Base-by-base conservation (phyloP, 2,113 vertebrate genomes). In the Papio anubis region DNA sequence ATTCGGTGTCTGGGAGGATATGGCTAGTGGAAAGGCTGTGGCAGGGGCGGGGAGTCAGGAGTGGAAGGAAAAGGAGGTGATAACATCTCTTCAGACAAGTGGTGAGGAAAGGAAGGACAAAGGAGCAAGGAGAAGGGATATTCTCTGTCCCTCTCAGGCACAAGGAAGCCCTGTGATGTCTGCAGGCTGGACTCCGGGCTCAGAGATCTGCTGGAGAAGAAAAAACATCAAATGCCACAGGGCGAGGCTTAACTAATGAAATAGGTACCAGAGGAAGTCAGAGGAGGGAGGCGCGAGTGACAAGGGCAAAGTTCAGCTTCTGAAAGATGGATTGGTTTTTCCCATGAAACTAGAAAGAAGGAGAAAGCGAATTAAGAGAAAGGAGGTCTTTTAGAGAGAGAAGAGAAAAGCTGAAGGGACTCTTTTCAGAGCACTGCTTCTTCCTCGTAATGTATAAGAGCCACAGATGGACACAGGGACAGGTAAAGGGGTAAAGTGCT, bases 311-410 rank as follows among this genome's bases (percentile, higher is more conserved):
- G 55, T 38, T 27, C 66, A 59, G 52, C 7, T 57, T 66, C 82
- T 18, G 66, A 80, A 48, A 87, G 25, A 35, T 0, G 3, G 3
- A 12, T 11, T 20, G 45, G 45, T 52, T 38, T 43, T 45, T 30
- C 20, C 55, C 78, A 18, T 81, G 76, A 93, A 95, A 97, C 72
- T 83, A 87, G 68, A 85, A 90, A 66, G 73, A 38, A 13, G 59
- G 45, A 52, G 43, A 83, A 95, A 48, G 45, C 35, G 40, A 70
- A 93, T 70, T 85, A 57, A 85, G 64, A 50, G n/a, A 12, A 57
- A 50, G 70, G 10, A 4, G 43, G 66, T n/a, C 30, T 55, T 40
- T 18, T 18, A 4, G 5, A 27, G 17, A 10, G 27, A 50, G 64
- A 76, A 8, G 50, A 32, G n/a, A 48, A 38, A 18, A 23, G 23